These are phyloP conservation scores for Tyrannus savana DNA, from an alignment of 2,113 vertebrate species.

Conservation along the genomic window DNA sequence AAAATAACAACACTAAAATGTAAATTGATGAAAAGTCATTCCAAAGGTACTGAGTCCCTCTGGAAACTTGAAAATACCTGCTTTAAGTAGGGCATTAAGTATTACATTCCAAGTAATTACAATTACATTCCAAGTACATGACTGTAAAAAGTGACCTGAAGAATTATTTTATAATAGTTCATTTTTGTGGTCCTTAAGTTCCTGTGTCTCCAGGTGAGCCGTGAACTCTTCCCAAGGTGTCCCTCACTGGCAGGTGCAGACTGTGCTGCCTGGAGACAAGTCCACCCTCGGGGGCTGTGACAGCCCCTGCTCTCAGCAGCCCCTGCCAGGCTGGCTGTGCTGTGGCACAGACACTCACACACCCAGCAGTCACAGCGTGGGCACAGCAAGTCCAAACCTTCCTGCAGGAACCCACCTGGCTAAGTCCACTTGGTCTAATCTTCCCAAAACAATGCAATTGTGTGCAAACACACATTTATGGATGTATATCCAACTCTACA, in stretches of 20 bases:
- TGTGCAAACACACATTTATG: not conserved
- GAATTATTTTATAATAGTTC: not conserved
- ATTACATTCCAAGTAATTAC: not conserved
- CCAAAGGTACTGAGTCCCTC: not conserved
- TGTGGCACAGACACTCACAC: not conserved
- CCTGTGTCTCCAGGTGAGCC: not conserved
- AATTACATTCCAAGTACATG: not conserved
- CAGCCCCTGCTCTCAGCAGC: not conserved
- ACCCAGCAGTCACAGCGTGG: not conserved
- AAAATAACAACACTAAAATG: not conserved
- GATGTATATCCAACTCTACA: not conserved
- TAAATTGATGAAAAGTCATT: not conserved
- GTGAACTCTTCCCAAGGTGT: accelerated
- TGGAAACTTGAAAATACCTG: not conserved
- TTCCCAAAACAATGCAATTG: not conserved
- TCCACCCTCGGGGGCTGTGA: too few relatives aligned
- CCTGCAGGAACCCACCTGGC: not conserved
- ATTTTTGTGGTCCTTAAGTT: not conserved
- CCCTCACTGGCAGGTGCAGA: not conserved
- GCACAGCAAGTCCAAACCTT: not conserved
- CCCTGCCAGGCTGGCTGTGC: not conserved
- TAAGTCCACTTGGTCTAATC: not conserved
- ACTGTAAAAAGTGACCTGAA: not conserved
- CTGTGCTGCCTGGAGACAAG: not conserved
- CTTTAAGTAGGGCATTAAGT: not conserved